Percentiles rank a stretch among this genome's conserved stretches.
phyloP scores from a whole-genome alignment of 92 coral and sea anemone species.

The Ricordea florida region DNA sequence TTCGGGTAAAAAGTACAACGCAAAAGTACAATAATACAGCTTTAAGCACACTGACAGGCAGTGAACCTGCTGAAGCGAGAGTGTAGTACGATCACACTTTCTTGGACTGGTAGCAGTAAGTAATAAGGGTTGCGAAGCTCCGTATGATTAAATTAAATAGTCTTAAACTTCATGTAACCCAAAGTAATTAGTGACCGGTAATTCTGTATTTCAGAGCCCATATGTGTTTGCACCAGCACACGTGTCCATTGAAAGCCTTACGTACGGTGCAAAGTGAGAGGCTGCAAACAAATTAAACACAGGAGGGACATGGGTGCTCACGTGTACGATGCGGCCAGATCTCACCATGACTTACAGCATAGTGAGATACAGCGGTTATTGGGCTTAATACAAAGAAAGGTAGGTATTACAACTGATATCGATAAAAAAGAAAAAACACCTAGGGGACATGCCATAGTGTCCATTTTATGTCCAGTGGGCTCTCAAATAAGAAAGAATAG shows the following conservation, averaged over 20 bases:
- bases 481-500: too few species aligned
- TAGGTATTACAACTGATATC: neutral
- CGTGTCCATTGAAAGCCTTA: neutral
- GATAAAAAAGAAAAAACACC: neutral
- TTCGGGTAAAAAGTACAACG: neutral
- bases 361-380: neutral
- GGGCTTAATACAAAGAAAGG: neutral
- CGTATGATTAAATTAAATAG: too few species aligned
- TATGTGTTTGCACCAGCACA: neutral
- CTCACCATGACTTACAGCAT: conserved; percentile 13
- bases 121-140: too few species aligned
- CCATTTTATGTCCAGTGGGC: too few species aligned
- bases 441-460: too few species aligned
- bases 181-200: conserved; percentile 1
- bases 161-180: neutral
- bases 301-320: conserved; percentile 1
- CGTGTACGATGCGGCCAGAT: neutral
- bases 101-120: too few species aligned
- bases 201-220: conserved; percentile 11
- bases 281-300: neutral
- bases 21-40: too few species aligned
- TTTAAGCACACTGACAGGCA: too few species aligned
- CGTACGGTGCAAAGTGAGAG: neutral
- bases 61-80: too few species aligned
- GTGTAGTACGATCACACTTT: too few species aligned